phyloP scores from a whole-genome alignment of 53 echinoderm and acorn worm genomes.

The Mesocentrotus franciscanus region DNA sequence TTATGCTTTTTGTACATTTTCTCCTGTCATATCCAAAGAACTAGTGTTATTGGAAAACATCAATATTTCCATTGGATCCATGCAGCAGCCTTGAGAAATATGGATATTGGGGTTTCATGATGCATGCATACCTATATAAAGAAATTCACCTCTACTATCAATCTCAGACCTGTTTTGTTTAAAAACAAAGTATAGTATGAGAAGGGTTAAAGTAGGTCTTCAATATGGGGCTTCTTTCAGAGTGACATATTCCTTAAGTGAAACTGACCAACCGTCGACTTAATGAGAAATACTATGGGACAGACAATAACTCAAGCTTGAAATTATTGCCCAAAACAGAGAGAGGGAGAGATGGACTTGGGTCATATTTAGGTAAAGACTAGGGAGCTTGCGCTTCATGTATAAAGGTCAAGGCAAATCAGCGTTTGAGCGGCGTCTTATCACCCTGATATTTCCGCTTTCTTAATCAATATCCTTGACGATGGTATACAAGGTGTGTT shows the following conservation, averaged over 20 bases:
- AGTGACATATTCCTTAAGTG: constrained; percentile 22
- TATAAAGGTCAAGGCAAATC: constrained; percentile 36
- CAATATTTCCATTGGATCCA: not conserved
- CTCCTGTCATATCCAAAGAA: not conserved
- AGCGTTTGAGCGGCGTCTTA: not conserved
- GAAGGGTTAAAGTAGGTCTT: constrained; percentile 21
- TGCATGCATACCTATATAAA: not conserved
- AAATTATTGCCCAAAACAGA: constrained; percentile 46
- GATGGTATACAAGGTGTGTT: constrained; percentile 18
- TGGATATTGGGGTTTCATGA: not conserved
- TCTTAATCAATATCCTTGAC: constrained; percentile 19
- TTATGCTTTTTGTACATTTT: not conserved
- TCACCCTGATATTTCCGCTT: constrained; percentile 31
- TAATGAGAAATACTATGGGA: constrained; percentile 49
- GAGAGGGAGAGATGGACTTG: not conserved
- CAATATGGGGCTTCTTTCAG: not conserved
- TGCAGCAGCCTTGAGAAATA: not conserved
- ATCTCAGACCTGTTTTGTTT: not conserved
- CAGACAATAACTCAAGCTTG: constrained; percentile 49
- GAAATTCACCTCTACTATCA: not conserved
- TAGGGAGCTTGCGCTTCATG: not conserved
- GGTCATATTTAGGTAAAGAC: constrained; percentile 52
- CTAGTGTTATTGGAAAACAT: not conserved
- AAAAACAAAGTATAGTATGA: not conserved
- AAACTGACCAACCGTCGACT: constrained; percentile 23